Conservation (phyloP, 1,140 invertebrate genomes). For the Sesamia nonagrioides region DNA sequence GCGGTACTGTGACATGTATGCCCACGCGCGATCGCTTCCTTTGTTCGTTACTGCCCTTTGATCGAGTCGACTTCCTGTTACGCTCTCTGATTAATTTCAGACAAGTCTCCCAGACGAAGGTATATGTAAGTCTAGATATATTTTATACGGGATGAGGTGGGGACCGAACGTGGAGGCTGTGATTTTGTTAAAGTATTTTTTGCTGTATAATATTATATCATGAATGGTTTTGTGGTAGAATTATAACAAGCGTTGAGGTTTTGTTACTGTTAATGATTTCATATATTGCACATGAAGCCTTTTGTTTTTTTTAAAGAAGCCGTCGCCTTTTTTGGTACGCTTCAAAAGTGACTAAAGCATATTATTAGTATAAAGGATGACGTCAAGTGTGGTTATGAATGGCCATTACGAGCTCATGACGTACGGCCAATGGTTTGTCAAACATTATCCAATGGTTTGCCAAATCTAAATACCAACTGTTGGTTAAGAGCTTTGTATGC, state of each 20-base stretch:
- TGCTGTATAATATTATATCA: not conserved
- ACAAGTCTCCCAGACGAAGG: slow-evolving; percentile 19
- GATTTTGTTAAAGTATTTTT: slow-evolving; percentile 19
- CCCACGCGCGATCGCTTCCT: slow-evolving; percentile 43
- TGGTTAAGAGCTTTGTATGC: not conserved
- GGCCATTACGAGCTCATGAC: not conserved
- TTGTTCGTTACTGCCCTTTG: slow-evolving; percentile 48
- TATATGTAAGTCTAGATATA: slow-evolving; percentile 23
- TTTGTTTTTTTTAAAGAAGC: no score
- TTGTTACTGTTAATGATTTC: no score
- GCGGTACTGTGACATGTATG: slow-evolving; percentile 29
- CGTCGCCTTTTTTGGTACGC: no score
- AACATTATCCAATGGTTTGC: not conserved
- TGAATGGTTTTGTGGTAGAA: not conserved
- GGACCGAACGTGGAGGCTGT: not conserved
- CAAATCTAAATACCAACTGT: not conserved
- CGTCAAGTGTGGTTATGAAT: slow-evolving; percentile 13
- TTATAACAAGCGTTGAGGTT: no score
- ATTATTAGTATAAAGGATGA: not conserved
- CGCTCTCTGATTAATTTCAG: slow-evolving; percentile 48
- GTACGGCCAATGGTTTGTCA: not conserved
- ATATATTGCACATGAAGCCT: no score
- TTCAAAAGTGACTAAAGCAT: no score
- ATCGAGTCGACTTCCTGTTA: slow-evolving; percentile 40
- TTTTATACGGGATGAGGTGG: not conserved